Percentiles rank a stretch among this genome's conserved stretches.
Conservation (phyloP, 1,140 invertebrate genomes). For the Lasioglossum baleicum region DNA sequence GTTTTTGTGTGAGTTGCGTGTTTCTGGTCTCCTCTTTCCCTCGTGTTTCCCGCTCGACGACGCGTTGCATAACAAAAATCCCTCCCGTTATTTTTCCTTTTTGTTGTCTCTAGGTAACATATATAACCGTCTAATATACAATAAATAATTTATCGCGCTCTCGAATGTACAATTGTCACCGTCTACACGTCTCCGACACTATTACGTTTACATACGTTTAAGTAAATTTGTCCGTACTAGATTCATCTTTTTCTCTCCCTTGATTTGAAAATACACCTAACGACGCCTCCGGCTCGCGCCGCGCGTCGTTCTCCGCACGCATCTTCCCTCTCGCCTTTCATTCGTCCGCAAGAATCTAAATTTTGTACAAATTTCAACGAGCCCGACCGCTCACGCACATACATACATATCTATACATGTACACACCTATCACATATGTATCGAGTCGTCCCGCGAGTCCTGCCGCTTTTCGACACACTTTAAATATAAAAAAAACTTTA, state of each 20-base stretch:
- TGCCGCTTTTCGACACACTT: too few species aligned
- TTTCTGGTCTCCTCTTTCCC: constrained; percentile 29
- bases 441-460: too few species aligned
- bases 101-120: constrained; percentile 51
- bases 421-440: constrained; percentile 10
- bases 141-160: constrained; percentile 76
- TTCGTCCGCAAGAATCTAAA: constrained; percentile 57
- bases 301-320: too few species aligned
- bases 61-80: constrained; percentile 62
- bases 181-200: constrained; percentile 33
- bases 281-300: too few species aligned
- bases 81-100: constrained; percentile 2
- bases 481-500: too few species aligned
- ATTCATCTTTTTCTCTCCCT: constrained; percentile 43
- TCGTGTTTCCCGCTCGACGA: constrained; percentile 38
- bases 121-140: constrained; percentile 72
- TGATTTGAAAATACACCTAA: constrained; percentile 38
- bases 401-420: neutral
- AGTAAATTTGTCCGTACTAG: constrained; percentile 73
- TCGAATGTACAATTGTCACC: constrained; percentile 72
- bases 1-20: neutral
- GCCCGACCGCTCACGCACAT: constrained; percentile 25
- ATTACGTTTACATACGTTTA: constrained; percentile 55
- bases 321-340: too few species aligned
- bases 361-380: constrained; percentile 69